Evolutionary conservation across 2,797 vertebrate species (phyloP), one percentile per base, ranked within the genome.

Genomic region (Pipistrellus pipistrellus): DNA sequence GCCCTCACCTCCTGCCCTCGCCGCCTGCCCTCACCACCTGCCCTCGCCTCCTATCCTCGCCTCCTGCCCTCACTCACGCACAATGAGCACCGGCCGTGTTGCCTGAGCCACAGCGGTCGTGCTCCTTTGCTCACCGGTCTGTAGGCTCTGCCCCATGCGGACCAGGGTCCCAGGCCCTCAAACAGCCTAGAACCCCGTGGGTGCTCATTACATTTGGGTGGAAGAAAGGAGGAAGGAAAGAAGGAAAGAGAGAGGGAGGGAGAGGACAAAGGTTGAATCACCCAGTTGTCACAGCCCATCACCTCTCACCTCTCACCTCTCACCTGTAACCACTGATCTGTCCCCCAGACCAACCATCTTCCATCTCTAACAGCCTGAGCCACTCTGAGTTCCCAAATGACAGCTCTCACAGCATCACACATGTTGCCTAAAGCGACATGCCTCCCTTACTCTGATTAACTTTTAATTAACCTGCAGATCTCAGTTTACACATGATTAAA

Each of bases 401-500:
- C 57, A 59, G 13, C 25, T 64, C n/a, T 72, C 17, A 41, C 55
- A 32, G 41, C 71, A 71, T 30, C 32, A 20, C 66, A 76, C 75
- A 17, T 4, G 41, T 35, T 30, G 55, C 75, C 57, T 77, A 4
- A 9, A 93, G 80, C 68, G 44, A 41, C 44, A 41, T 5, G 0
- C 53, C 53, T 80, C 72, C 66, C 38, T 66, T 44, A 68, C 53
- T 62, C 71, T 77, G 81, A 89, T 81, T 41, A 94, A 88, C 87
- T 91, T 93, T 89, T 90, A 64, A 93, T 91, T 90, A 93, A 89
- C 81, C 87, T 91, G 81, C 77, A 89, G 53, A 12, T 69, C 62
- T 77, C 94, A 64, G 27, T n/a, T 32, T 81, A 93, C 81, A 84
- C 53, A 8, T 62, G 55, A 94, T 90, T 90, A 48, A 18, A 46